Base-by-base conservation (phyloP, 2,113 vertebrate genomes). In the Ondatra zibethicus region DNA sequence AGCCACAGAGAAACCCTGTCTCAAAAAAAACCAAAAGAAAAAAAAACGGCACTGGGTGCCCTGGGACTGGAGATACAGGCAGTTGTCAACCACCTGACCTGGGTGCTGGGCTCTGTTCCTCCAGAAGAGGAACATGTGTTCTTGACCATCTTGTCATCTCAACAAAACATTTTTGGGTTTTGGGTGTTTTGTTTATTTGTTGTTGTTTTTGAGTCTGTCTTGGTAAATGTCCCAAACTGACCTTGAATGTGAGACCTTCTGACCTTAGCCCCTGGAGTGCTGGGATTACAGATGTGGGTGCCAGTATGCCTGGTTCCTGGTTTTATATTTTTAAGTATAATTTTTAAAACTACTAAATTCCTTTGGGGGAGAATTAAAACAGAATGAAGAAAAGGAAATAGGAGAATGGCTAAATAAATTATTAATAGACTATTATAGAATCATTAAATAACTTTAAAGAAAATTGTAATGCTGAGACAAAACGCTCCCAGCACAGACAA, bases 371-470 rank as follows among this genome's bases (percentile, higher is more conserved):
- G n/a, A 63, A 81, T 87, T 88, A 88, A 94, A 96, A 81, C 55
- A 94, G 45, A 87, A 96, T 66, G 80, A 76, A 31, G 3, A 42
- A 63, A 86, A 45, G 93, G 66, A 85, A 93, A 70, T 16, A 52
- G 12, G n/a, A 81, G 65, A 73, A 72, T n/a, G 42, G 68, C 63
- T 90, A 97, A 91, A 82, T 96, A 92, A 97, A 94, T 97, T 94
- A 96, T 95, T 96, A 95, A 93, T 88, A 76, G 88, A 36, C 47
- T 95, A 93, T 92, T 76, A 88, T n/a, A 76, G 61, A 92, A 61
- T 36, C 72, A 76, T 96, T 90, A 93, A 94, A 93, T 95, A 90
- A 93, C 50, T 90, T 88, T 88, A 89, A 95, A 96, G 80, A 80
- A 93, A 76, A 88, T 61, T 4, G 61, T 73, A 92, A 82, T 12